A percentile compares a stretch with the other conserved stretches of the same genome.
Conservation (phyloP, 92 coral and sea anemone species). For the Porites rus region DNA sequence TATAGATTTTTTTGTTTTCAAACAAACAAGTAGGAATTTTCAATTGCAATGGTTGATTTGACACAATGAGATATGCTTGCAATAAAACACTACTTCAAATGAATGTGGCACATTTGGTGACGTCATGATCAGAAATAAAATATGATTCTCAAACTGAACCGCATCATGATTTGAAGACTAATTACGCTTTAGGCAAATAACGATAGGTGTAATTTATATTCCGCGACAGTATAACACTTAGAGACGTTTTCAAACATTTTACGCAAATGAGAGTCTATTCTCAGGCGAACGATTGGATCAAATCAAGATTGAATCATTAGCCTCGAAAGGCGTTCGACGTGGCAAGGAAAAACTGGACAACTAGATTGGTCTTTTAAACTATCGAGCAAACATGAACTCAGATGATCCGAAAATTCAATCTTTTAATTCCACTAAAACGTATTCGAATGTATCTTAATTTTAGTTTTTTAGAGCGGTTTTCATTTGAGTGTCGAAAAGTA, state of each 20-base stretch:
- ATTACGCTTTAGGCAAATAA: not conserved
- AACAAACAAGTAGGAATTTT: not conserved
- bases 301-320: slow-evolving; percentile 11
- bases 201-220: not conserved
- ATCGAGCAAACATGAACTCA: not conserved
- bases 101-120: too few relatives aligned
- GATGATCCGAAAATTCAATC: too few relatives aligned
- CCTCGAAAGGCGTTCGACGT: too few relatives aligned
- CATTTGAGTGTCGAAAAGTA: too few relatives aligned
- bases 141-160: too few relatives aligned
- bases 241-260: not conserved
- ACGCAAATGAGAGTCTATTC: not conserved
- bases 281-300: not conserved
- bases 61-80: not conserved
- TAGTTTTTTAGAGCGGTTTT: too few relatives aligned
- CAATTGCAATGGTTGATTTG: too few relatives aligned
- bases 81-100: not conserved
- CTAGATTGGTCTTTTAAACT: not conserved
- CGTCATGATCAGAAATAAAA: too few relatives aligned
- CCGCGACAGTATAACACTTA: not conserved
- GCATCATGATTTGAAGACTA: too few relatives aligned
- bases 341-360: not conserved
- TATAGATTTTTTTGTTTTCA: not conserved
- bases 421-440: not conserved
- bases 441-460: too few relatives aligned